Percentiles rank a stretch among this genome's conserved stretches.
Evolutionary conservation across 2,797 vertebrate genomes (phyloP).

Genomic region (Acanthurus tractus): DNA sequence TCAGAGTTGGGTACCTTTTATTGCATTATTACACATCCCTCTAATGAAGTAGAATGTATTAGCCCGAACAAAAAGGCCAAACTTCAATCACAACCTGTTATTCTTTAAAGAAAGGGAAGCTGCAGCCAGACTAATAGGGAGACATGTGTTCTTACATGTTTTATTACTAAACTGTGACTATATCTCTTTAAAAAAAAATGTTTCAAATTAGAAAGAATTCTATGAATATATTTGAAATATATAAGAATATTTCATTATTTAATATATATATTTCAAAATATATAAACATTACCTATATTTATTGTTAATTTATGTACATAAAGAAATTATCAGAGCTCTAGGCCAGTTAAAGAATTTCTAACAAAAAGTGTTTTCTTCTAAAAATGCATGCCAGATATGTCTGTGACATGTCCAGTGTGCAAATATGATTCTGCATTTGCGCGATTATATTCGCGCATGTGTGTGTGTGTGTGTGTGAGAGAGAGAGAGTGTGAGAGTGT

Average conservation of each 20-base stretch:
- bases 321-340: conserved; percentile 85
- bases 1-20: conserved; percentile 37
- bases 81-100: conserved; percentile 48
- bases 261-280: conserved; percentile 84
- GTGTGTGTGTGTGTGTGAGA: conserved; percentile 37
- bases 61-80: conserved; percentile 35
- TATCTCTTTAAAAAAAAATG: conserved; percentile 83
- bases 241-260: conserved; percentile 86
- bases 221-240: conserved; percentile 88
- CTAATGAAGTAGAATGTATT: conserved; percentile 73
- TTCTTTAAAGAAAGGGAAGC: conserved; percentile 72
- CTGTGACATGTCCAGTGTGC: conserved; percentile 87
- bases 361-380: conserved; percentile 80
- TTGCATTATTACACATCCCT: conserved; percentile 43
- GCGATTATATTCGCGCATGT: conserved; percentile 69
- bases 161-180: conserved; percentile 89
- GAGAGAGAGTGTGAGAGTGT: neutral
- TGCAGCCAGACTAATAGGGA: conserved; percentile 77
- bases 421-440: conserved; percentile 72
- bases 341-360: conserved; percentile 82
- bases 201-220: conserved; percentile 84
- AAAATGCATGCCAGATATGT: conserved; percentile 85
- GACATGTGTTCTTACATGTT: conserved; percentile 82
- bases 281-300: conserved; percentile 86
- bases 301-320: conserved; percentile 88